Evolutionary conservation across 2,113 vertebrate species (phyloP).

Genomic region (Nanorana parkeri): DNA sequence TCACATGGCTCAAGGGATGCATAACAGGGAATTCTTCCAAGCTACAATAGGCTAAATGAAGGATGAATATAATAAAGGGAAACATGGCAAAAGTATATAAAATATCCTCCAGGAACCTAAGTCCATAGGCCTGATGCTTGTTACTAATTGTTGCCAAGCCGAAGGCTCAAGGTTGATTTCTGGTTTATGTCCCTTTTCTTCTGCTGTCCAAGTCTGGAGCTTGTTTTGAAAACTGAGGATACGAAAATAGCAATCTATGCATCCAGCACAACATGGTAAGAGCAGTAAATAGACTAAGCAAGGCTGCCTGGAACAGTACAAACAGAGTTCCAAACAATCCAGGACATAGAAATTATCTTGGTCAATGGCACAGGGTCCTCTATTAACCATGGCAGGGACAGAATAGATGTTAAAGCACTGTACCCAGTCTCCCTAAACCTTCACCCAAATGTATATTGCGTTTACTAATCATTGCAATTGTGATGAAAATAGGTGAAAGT

Average conservation of each 20-base stretch:
- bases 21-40: conserved; percentile 40
- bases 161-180: not conserved
- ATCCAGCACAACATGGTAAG: conserved; percentile 23
- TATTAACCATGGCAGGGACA: too few relatives aligned
- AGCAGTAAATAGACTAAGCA: not conserved
- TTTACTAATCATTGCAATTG: too few relatives aligned
- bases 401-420: too few relatives aligned
- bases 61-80: conserved; percentile 36
- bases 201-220: conserved; percentile 12
- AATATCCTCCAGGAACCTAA: conserved; percentile 19
- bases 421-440: too few relatives aligned
- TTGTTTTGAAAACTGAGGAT: conserved; percentile 7
- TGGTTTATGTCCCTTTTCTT: conserved; percentile 14
- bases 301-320: not conserved
- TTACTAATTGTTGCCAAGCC: conserved; percentile 39
- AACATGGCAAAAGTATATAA: conserved; percentile 46
- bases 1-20: conserved; percentile 39
- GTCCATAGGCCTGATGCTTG: conserved; percentile 19
- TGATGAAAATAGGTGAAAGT: too few relatives aligned
- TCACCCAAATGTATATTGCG: too few relatives aligned
- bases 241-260: not conserved
- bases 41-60: conserved; percentile 22
- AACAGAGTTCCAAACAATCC: too few relatives aligned
- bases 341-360: too few relatives aligned
- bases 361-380: too few relatives aligned